These are phyloP conservation scores for Crypturellus undulatus DNA, from an alignment of 2,113 vertebrate species.

Conservation along the genomic window DNA sequence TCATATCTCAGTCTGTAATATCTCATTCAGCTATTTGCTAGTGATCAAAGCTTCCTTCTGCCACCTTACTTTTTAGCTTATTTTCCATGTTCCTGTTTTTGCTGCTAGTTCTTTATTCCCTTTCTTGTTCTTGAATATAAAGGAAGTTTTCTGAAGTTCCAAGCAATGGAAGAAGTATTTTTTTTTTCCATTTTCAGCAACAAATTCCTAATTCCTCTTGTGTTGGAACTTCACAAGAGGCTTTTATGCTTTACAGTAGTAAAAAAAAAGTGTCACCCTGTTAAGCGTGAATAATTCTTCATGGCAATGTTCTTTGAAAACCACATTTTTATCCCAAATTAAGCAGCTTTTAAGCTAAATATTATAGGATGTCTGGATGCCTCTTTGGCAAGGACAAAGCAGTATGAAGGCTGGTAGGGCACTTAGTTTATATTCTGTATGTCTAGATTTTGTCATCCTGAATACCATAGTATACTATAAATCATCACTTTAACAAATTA, in stretches of 20 bases:
- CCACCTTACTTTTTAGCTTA: not conserved
- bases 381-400: not conserved
- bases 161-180: not conserved
- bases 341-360: not conserved
- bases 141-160: not conserved
- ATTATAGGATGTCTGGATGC: not conserved
- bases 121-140: not conserved
- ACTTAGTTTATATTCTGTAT: not conserved
- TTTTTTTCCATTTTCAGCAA: not conserved
- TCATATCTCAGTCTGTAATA: not conserved
- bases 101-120: not conserved
- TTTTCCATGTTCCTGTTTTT: not conserved
- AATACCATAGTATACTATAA: not conserved
- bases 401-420: not conserved
- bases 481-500: not conserved
- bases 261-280: not conserved
- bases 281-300: not conserved
- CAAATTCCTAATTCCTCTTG: not conserved
- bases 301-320: not conserved
- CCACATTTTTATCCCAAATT: not conserved
- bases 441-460: not conserved
- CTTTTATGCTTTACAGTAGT: not conserved
- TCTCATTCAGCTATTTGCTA: not conserved
- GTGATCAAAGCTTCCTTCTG: not conserved
- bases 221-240: not conserved